Conservation (phyloP, 1,140 invertebrate genomes). For the Drosophila dunni region DNA sequence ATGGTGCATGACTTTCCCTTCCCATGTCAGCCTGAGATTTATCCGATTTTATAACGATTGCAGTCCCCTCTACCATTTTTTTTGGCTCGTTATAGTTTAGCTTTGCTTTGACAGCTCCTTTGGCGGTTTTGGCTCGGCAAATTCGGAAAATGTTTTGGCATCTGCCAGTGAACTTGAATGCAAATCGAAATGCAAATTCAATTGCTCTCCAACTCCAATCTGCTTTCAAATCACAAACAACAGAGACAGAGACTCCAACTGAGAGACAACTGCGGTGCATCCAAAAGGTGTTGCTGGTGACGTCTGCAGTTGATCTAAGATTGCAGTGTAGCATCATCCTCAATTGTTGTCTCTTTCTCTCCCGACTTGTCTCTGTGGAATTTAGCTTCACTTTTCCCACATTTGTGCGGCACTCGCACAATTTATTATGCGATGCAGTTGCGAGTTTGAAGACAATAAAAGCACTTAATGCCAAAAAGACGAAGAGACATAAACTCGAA, state of each 20-base stretch:
- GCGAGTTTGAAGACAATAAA: constrained; percentile 47
- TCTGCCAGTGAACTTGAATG: constrained; percentile 40
- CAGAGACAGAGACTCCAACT: not conserved
- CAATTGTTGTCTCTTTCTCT: constrained; percentile 3
- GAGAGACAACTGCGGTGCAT: constrained; percentile 18
- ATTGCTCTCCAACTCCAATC: constrained; percentile 24
- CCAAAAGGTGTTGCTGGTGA: constrained; percentile 25
- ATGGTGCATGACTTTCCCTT: constrained; percentile 14
- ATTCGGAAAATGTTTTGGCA: constrained; percentile 13
- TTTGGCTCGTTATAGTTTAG: not conserved
- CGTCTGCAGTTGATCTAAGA: constrained; percentile 15
- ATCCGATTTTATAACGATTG: constrained; percentile 28
- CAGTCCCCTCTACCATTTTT: not conserved
- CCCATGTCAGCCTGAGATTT: constrained; percentile 49
- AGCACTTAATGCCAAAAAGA: constrained; percentile 23
- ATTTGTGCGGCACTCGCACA: constrained; percentile 41
- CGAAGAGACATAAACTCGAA: constrained; percentile 30
- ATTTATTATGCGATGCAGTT: constrained; percentile 51
- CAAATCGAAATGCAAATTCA: constrained; percentile 41
- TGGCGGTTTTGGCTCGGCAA: constrained; percentile 19
- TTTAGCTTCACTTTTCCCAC: constrained; percentile 52
- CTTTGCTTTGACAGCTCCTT: constrained; percentile 35
- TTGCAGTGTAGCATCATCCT: constrained; percentile 17
- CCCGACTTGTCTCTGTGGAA: constrained; percentile 14
- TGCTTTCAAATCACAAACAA: constrained; percentile 46